Conservation (phyloP, 2,113 vertebrate genomes). For the Fregetta grallaria region DNA sequence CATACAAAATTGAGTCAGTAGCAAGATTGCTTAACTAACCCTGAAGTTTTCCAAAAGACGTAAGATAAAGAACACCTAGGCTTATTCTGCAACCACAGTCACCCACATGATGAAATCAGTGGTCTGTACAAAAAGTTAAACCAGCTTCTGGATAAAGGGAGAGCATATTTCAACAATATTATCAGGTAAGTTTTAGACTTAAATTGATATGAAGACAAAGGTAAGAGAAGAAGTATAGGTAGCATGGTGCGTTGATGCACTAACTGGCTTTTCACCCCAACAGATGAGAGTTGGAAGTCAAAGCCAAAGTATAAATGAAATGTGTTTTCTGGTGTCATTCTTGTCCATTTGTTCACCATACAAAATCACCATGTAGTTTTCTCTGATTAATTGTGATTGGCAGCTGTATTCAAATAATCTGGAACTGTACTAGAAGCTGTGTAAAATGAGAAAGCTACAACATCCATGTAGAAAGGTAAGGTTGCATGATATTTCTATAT, state of each 20-base stretch:
- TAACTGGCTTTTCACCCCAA: neutral
- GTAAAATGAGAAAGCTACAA: neutral
- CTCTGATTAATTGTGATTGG: neutral
- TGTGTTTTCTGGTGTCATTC: neutral
- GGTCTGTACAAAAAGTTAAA: slow-evolving; percentile 14
- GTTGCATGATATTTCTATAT: neutral
- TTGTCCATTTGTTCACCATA: neutral
- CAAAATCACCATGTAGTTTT: neutral
- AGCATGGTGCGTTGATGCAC: neutral
- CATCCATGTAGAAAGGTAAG: neutral
- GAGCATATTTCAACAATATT: neutral
- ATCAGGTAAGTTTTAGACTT: neutral
- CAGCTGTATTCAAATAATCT: neutral
- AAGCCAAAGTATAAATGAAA: neutral
- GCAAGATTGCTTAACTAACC: slow-evolving; percentile 23
- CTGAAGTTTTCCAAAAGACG: slow-evolving; percentile 3
- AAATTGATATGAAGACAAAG: neutral
- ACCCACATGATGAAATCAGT: slow-evolving; percentile 9
- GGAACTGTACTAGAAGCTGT: neutral
- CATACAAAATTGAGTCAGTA: neutral
- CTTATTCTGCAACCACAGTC: neutral
- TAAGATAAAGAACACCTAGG: neutral
- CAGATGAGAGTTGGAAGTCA: neutral
- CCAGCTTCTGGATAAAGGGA: slow-evolving; percentile 1
- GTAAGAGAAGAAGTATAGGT: neutral